Percentiles rank a stretch among this genome's conserved stretches.
Conservation (phyloP, 2,113 vertebrate genomes). For the Thomomys bottae region DNA sequence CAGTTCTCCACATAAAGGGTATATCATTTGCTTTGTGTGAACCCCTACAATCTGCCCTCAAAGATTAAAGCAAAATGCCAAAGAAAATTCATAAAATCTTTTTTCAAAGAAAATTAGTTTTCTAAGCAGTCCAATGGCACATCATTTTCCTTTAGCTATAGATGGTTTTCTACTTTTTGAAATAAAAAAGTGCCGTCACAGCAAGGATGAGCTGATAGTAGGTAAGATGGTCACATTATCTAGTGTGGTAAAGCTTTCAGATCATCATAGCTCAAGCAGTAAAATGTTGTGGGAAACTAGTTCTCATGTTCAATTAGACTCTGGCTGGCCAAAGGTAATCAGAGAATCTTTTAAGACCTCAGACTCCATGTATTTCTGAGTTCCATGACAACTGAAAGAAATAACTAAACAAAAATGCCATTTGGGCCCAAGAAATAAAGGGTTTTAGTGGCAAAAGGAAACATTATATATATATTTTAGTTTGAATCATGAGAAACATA, state of each 20-base stretch:
- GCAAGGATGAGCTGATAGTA: background rate
- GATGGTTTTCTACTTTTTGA: background rate
- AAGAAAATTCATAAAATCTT: background rate
- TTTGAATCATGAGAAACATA: background rate
- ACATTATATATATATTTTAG: background rate
- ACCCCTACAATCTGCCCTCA: background rate
- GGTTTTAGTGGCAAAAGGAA: background rate
- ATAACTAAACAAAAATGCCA: background rate
- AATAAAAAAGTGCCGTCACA: background rate
- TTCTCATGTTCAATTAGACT: background rate
- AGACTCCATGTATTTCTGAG: background rate
- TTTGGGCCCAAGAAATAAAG: background rate
- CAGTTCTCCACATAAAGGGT: background rate
- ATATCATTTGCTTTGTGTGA: background rate
- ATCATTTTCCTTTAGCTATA: background rate
- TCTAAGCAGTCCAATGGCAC: background rate
- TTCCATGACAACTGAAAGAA: background rate
- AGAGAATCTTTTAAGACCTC: background rate
- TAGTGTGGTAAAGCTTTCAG: background rate
- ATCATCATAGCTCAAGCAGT: background rate
- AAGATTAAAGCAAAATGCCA: background rate
- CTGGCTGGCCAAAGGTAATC: background rate
- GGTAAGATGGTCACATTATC: background rate
- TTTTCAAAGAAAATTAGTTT: constrained; percentile 27
- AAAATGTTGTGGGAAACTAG: background rate